Evolutionary conservation across 2,797 vertebrate genomes (phyloP).

Genomic region (Chrysocyon brachyurus): DNA sequence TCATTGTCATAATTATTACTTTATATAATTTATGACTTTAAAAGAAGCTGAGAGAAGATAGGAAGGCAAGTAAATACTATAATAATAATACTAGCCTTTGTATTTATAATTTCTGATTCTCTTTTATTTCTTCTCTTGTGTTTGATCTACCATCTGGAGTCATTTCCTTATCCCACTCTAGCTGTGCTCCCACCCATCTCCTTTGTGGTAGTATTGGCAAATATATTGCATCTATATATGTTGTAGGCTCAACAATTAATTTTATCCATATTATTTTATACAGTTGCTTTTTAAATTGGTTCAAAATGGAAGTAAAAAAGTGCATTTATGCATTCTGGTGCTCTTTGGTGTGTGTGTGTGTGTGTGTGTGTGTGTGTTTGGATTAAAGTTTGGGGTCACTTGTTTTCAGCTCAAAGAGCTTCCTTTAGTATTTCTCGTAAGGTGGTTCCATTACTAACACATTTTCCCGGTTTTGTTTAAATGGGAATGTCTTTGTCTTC

Average conservation of each 20-base stretch:
- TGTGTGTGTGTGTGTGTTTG: neutral
- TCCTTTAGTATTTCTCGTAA: neutral
- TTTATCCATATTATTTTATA: conserved; percentile 49
- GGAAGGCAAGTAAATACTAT: conserved; percentile 8
- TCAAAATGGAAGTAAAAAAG: conserved; percentile 14
- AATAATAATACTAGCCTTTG: neutral
- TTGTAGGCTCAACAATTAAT: neutral
- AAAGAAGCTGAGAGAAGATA: conserved; percentile 6
- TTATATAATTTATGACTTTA: conserved; percentile 27
- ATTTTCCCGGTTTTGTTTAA: neutral
- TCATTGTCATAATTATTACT: conserved; percentile 21
- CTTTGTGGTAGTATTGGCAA: conserved; percentile 56
- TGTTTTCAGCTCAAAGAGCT: neutral
- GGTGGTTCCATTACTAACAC: neutral
- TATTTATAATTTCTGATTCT: conserved; percentile 33
- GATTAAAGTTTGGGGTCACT: neutral
- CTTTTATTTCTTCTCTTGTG: conserved; percentile 44
- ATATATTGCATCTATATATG: conserved; percentile 27
- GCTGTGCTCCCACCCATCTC: neutral
- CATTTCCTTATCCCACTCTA: neutral
- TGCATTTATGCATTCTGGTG: neutral
- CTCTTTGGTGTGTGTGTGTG: neutral
- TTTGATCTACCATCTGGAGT: conserved; percentile 49
- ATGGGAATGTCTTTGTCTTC: neutral
- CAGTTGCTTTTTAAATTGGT: conserved; percentile 13